Evolutionary conservation across 2,797 vertebrate genomes (phyloP), one percentile per base, ranked within the genome.

Genomic region (Bufotes viridis): DNA sequence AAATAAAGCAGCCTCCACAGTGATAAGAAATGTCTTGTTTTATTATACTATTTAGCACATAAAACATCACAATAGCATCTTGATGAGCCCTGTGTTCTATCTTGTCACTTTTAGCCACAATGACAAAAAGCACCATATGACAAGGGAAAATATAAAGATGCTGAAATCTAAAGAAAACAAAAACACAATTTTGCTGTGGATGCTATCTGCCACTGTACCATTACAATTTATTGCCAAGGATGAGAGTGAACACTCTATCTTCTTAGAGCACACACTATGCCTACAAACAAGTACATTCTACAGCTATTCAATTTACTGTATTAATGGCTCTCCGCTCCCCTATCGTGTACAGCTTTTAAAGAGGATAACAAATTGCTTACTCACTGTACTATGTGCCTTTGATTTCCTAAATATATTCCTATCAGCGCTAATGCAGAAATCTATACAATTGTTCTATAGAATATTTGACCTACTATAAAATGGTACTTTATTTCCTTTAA

Each of bases 181-280:
- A 89, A 89, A 87, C 85, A 89, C 88, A 89, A 89, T 89, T 89
- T 89, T 89, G 88, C 88, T 87, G 88, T 89, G 88, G 88, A 89
- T 89, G 88, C 78, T 87, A 89, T 89, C 88, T 89, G 88, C 88
- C 88, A 89, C 85, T 72, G 88, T 89, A 79, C 88, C 81, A 84
- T 82, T 79, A 87, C 88, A 89, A 89, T 89, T 89, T 89, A 87
- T 89, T 84, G 85, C 85, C 63, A 57, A 57, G 72, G 88, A 89
- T 80, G 88, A 89, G 85, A 89, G 88, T 83, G 88, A 89, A 89
- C 88, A 89, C 88, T 89, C 88, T 87, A 89, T 89, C 85, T 89
- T 89, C 74, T 51, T 80, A 67, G 55, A 87, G 88, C 81, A 74
- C 63, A 78, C 74, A 84, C 85, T 87, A 87, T 89, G 81, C 88